These are phyloP conservation scores for Brienomyrus longianalis DNA, from an alignment of 2,113 vertebrate genomes.

Conservation along the genomic window DNA sequence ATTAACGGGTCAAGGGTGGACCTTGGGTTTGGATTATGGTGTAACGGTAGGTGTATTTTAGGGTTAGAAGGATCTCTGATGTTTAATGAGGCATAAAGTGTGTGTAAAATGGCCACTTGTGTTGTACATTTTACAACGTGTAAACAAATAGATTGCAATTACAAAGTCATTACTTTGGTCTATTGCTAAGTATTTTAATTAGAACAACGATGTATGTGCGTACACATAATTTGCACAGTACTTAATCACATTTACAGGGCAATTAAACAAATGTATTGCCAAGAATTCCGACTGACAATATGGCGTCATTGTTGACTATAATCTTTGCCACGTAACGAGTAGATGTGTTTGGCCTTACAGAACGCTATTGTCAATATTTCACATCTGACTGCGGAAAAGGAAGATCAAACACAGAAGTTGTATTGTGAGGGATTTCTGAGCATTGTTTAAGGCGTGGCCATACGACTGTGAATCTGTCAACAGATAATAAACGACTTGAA, in stretches of 20 bases:
- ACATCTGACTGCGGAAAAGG: conserved; percentile 16
- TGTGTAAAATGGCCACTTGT: neutral
- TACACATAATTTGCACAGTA: conserved; percentile 2
- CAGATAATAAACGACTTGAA: conserved; percentile 39
- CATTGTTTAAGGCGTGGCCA: conserved; percentile 36
- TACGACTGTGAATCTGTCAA: conserved; percentile 51
- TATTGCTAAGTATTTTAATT: neutral
- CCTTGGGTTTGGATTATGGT: neutral
- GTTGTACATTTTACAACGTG: neutral
- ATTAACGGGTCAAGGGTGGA: neutral
- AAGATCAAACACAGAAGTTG: conserved; percentile 50
- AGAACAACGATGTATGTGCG: neutral
- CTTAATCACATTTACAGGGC: conserved; percentile 10
- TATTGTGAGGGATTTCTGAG: conserved; percentile 14
- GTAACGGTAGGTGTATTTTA: neutral
- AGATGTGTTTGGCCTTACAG: neutral
- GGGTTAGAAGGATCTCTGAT: neutral
- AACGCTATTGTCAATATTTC: conserved; percentile 7
- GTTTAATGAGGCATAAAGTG: neutral
- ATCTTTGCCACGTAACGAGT: neutral
- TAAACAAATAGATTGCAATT: neutral
- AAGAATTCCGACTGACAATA: neutral
- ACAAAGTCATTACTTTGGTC: neutral
- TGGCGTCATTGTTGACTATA: neutral
- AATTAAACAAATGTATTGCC: conserved; percentile 10